Conservation (phyloP, 2,797 vertebrate genomes). For the Streptopelia turtur region DNA sequence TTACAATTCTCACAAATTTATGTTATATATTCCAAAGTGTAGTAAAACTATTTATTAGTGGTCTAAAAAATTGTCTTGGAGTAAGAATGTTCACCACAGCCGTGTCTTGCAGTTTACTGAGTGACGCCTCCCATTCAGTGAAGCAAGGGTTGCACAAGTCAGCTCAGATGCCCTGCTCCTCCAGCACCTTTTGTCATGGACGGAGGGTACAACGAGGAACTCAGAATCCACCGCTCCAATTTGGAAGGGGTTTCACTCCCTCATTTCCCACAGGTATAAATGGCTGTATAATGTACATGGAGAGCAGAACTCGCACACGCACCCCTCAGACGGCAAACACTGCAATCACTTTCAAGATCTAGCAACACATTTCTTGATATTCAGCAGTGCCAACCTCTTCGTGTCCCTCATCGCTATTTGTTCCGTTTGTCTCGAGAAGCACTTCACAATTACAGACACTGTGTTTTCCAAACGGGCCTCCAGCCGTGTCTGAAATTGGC, state of each 20-base stretch:
- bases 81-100: fast-evolving
- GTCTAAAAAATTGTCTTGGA: not conserved
- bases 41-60: not conserved
- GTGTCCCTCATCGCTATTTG: not conserved
- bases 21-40: not conserved
- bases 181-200: not conserved
- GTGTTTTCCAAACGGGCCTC: constrained; percentile 37
- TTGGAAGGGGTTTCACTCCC: not conserved
- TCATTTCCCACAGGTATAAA: not conserved
- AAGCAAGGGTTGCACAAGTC: not conserved
- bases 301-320: fast-evolving
- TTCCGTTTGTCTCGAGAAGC: not conserved
- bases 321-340: not conserved
- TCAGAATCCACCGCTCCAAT: not conserved
- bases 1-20: not conserved
- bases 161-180: not conserved
- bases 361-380: not conserved
- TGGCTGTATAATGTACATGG: not conserved
- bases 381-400: not conserved
- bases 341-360: not conserved
- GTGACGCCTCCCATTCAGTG: not conserved
- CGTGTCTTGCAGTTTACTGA: not conserved
- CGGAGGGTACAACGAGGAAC: not conserved
- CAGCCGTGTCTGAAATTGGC: constrained; percentile 54
- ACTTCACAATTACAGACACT: not conserved